Conservation (phyloP, 37 sponge, comb jelly and placozoan genomes). For the Mnemiopsis leidyi region DNA sequence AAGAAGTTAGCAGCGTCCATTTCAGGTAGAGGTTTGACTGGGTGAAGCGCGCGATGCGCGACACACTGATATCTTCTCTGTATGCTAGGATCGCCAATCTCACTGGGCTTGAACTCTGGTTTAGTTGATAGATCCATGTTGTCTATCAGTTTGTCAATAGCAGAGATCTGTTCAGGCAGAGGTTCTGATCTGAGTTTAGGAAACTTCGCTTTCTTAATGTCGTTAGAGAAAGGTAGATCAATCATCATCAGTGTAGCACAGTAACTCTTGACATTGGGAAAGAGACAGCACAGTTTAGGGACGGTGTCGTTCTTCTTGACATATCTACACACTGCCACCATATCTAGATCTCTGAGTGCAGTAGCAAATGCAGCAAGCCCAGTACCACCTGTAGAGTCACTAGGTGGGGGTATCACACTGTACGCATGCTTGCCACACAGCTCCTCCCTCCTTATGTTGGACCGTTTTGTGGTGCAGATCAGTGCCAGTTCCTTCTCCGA, state of each 20-base stretch:
- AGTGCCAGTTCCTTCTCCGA: conserved; percentile 37
- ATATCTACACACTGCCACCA: conserved; percentile 56
- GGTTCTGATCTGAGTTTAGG: background rate
- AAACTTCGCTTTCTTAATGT: conserved; percentile 27
- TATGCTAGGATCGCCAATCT: background rate
- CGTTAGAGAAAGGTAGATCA: conserved; percentile 4
- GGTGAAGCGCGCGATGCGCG: background rate
- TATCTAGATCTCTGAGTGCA: conserved; percentile 50
- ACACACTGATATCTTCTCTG: conserved; percentile 9
- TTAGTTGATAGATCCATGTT: background rate
- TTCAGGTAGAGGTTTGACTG: background rate
- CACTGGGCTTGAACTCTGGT: conserved; percentile 22
- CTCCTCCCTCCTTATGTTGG: conserved; percentile 49
- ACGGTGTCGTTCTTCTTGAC: background rate
- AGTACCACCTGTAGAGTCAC: background rate
- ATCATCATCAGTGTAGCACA: conserved; percentile 22
- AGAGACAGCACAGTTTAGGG: background rate
- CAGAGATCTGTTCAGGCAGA: background rate
- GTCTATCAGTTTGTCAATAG: conserved; percentile 21
- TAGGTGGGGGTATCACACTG: background rate
- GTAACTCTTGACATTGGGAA: conserved; percentile 8
- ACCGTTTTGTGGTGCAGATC: conserved; percentile 43
- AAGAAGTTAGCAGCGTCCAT: conserved; percentile 25
- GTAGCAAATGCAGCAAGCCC: conserved; percentile 51
- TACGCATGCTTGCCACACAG: background rate